These are phyloP conservation scores for Heliconius hewitsoni DNA, from an alignment of 1,140 invertebrate genomes.

Conservation along the genomic window DNA sequence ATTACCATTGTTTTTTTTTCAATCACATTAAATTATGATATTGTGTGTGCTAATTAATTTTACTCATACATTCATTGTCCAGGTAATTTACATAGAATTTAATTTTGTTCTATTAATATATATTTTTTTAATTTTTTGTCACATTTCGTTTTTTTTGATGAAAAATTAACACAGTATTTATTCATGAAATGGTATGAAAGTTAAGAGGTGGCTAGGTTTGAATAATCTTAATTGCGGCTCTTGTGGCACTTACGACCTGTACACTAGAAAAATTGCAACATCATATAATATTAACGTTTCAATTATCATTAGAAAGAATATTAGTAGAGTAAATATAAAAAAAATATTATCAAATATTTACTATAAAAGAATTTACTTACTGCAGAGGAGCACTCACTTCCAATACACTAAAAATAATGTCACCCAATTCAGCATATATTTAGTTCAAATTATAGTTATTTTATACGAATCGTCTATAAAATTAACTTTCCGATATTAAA, in stretches of 20 bases:
- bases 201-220: background rate
- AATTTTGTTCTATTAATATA: background rate
- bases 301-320: background rate
- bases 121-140: background rate
- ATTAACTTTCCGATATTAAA: too few relatives aligned
- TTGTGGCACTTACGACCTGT: constrained; percentile 26
- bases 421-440: background rate
- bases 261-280: constrained; percentile 31
- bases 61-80: too few relatives aligned
- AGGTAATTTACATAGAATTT: too few relatives aligned
- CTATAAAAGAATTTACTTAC: constrained; percentile 17
- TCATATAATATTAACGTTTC: background rate
- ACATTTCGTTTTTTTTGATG: background rate
- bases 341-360: background rate
- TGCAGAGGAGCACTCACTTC: constrained; percentile 24
- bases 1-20: too few relatives aligned
- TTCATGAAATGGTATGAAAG: background rate
- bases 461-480: too few relatives aligned
- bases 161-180: background rate
- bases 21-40: too few relatives aligned
- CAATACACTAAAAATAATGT: constrained; percentile 32
- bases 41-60: too few relatives aligned
- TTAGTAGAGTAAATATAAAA: background rate
- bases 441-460: too few relatives aligned
- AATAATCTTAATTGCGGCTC: constrained; percentile 1